These are phyloP conservation scores for Agrochola lota DNA, from an alignment of 2,888 invertebrate genomes.

Conservation along the genomic window DNA sequence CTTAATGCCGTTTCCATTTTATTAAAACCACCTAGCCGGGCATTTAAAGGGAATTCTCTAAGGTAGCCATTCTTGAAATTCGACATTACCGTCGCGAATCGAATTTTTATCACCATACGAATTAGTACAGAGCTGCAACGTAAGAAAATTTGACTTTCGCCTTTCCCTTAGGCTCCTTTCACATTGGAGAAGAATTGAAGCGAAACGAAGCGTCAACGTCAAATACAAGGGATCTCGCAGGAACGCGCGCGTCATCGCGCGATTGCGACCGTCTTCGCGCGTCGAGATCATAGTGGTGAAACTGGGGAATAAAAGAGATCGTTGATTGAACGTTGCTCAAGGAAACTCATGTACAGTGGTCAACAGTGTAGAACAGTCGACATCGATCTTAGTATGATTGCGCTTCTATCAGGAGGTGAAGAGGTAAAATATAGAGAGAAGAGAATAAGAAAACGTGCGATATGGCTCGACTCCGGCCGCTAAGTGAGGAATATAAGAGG, in stretches of 20 bases:
- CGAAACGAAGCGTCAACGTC: background rate
- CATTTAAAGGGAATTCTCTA: background rate
- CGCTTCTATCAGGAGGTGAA: background rate
- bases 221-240: background rate
- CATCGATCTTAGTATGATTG: slow-evolving; percentile 7
- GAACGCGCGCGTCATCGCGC: background rate
- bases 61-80: background rate
- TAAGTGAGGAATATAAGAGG: background rate
- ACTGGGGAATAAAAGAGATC: background rate
- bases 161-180: slow-evolving; percentile 23
- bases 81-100: background rate
- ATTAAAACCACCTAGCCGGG: background rate
- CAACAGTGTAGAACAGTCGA: background rate
- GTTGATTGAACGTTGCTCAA: background rate
- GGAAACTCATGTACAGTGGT: background rate
- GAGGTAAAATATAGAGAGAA: background rate
- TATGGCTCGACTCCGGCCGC: background rate
- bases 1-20: slow-evolving; percentile 1
- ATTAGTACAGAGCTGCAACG: background rate
- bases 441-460: background rate
- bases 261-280: too few relatives aligned
- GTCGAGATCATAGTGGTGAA: background rate
- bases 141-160: slow-evolving; percentile 20
- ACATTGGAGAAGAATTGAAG: slow-evolving; percentile 8
- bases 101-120: background rate